Evolutionary conservation across 53 echinoderm and acorn worm species (phyloP).

Genomic region (Zoroaster sp.): DNA sequence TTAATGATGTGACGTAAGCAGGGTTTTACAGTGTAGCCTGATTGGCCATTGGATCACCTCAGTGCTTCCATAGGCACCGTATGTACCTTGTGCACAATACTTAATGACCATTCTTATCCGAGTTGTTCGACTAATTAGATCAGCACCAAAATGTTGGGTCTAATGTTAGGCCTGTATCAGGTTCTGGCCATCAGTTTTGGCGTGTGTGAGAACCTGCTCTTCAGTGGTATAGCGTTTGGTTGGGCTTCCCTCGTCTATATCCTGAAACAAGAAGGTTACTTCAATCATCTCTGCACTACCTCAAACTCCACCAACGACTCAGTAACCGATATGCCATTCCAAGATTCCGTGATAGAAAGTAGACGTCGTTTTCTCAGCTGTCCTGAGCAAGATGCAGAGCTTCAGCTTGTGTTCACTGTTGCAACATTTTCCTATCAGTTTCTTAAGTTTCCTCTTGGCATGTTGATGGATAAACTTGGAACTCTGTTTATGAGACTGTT

Average conservation of each 20-base stretch:
- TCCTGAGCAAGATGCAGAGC: constrained; percentile 71
- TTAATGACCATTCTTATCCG: too few relatives aligned
- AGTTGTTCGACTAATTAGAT: too few relatives aligned
- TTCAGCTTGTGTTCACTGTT: constrained; percentile 83
- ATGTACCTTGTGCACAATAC: too few relatives aligned
- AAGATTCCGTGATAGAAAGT: not conserved
- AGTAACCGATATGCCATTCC: not conserved
- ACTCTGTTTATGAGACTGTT: constrained; percentile 70
- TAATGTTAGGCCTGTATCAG: not conserved
- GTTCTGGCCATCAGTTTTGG: constrained; percentile 60
- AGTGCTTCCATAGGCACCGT: too few relatives aligned
- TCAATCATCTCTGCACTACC: constrained; percentile 81
- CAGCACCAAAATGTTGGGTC: constrained; percentile 40
- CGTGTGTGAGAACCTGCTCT: constrained; percentile 74
- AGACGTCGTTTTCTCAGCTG: constrained; percentile 52
- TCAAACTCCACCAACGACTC: not conserved
- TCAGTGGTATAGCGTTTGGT: constrained; percentile 81
- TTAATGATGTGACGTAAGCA: too few relatives aligned
- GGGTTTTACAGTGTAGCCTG: too few relatives aligned
- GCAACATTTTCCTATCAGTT: constrained; percentile 73
- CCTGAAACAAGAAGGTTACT: constrained; percentile 78
- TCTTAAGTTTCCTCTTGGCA: constrained; percentile 66
- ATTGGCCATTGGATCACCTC: too few relatives aligned
- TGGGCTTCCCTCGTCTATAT: constrained; percentile 86
- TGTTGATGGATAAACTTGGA: constrained; percentile 77